Conservation (phyloP, 2,888 invertebrate species). For the Fragum fragum region DNA sequence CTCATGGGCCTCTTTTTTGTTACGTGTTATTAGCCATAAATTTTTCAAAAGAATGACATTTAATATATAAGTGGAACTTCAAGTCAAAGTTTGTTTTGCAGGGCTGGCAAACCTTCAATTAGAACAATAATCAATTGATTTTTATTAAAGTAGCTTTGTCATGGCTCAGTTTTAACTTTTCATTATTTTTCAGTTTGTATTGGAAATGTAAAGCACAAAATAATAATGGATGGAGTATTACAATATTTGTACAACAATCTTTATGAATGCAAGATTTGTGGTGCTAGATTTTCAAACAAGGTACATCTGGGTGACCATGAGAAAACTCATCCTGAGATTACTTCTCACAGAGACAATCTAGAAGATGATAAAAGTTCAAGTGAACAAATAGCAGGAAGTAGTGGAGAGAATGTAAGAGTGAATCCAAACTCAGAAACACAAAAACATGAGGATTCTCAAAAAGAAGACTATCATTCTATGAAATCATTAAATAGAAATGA, state of each 20-base stretch:
- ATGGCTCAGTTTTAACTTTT: background rate
- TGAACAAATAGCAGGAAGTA: too few relatives aligned
- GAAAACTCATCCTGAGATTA: background rate
- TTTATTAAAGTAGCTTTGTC: too few relatives aligned
- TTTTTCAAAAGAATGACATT: too few relatives aligned
- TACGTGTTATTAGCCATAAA: too few relatives aligned
- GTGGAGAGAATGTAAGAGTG: too few relatives aligned
- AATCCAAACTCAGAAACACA: background rate
- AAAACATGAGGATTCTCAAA: background rate
- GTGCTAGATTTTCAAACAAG: conserved; percentile 10
- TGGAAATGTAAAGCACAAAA: background rate
- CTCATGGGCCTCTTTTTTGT: too few relatives aligned
- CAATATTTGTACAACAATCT: conserved; percentile 14
- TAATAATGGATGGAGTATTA: conserved; percentile 2
- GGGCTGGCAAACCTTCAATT: too few relatives aligned
- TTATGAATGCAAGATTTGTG: conserved; percentile 1
- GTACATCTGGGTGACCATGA: conserved; percentile 8
- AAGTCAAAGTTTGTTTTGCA: too few relatives aligned
- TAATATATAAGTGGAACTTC: too few relatives aligned
- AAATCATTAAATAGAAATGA: background rate
- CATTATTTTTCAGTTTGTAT: background rate
- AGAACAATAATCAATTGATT: too few relatives aligned
- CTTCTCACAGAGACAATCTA: too few relatives aligned
- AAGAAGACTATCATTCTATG: background rate
- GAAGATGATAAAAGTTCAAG: too few relatives aligned